Evolutionary conservation across 2,888 invertebrate genomes (phyloP).

Genomic region (Andrena haemorrhoa): DNA sequence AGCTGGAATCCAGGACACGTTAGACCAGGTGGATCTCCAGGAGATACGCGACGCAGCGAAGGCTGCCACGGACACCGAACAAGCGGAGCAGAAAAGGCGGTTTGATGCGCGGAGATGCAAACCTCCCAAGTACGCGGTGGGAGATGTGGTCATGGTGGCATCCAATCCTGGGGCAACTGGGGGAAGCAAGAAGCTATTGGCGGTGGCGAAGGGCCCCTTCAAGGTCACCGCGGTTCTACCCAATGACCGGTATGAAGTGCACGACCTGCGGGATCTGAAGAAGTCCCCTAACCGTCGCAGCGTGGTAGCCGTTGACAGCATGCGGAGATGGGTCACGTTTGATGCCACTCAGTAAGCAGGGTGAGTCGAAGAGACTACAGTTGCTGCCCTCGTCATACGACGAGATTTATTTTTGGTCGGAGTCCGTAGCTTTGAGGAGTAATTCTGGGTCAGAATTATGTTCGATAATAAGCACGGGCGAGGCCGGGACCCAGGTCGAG

Average conservation of each 20-base stretch:
- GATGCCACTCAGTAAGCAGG: conserved; percentile 32
- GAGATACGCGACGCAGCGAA: conserved; percentile 53
- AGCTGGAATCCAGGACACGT: conserved; percentile 37
- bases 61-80: conserved; percentile 39
- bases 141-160: conserved; percentile 65
- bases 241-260: conserved; percentile 67
- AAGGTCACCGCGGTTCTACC: conserved; percentile 63
- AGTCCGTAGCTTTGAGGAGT: conserved; percentile 10
- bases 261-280: conserved; percentile 64
- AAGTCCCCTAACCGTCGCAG: conserved; percentile 54
- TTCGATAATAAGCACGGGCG: background rate
- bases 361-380: background rate
- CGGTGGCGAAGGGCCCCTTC: conserved; percentile 68
- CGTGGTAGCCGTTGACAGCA: conserved; percentile 62
- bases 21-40: conserved; percentile 53
- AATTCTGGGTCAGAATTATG: conserved; percentile 9
- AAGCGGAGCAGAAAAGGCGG: conserved; percentile 45
- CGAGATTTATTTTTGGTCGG: background rate
- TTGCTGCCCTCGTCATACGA: background rate
- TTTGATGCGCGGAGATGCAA: conserved; percentile 54
- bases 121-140: conserved; percentile 53
- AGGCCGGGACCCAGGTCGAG: conserved; percentile 13
- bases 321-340: conserved; percentile 52
- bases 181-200: conserved; percentile 62
- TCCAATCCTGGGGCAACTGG: conserved; percentile 61